Evolutionary conservation across 2,888 invertebrate genomes (phyloP).

Genomic region (Archips xylosteana): DNA sequence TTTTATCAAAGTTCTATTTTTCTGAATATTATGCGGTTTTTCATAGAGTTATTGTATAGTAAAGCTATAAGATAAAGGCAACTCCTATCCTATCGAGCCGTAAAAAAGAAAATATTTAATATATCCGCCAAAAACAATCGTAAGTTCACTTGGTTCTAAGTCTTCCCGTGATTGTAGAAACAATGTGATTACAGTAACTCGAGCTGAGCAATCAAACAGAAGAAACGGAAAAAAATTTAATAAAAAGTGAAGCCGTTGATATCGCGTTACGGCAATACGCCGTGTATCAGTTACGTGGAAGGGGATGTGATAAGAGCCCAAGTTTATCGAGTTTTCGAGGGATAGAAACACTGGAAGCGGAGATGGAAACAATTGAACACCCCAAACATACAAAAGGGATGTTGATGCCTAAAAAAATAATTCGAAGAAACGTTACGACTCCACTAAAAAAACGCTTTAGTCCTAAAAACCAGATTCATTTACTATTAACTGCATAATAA

Average conservation of each 20-base stretch:
- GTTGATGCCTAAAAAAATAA: too few species aligned
- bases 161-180: conserved; percentile 36
- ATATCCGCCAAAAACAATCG: neutral
- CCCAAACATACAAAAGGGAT: too few species aligned
- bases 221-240: conserved; percentile 44
- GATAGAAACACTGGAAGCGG: conserved; percentile 5
- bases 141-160: conserved; percentile 8
- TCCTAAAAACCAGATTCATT: too few species aligned
- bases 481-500: too few species aligned
- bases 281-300: conserved; percentile 66
- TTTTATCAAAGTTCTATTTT: too few species aligned
- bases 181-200: conserved; percentile 38
- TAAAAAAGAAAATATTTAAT: neutral
- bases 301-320: conserved; percentile 53
- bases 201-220: conserved; percentile 36
- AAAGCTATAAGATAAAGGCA: too few species aligned
- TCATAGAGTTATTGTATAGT: too few species aligned
- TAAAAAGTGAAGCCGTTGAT: conserved; percentile 52
- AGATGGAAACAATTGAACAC: neutral
- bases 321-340: neutral
- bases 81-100: too few species aligned
- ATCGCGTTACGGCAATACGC: conserved; percentile 57
- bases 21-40: too few species aligned
- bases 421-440: too few species aligned
- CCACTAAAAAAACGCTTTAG: too few species aligned